Evolutionary conservation across 2,797 vertebrate species (phyloP).

Genomic region (Sebastiscus albofasciatus): DNA sequence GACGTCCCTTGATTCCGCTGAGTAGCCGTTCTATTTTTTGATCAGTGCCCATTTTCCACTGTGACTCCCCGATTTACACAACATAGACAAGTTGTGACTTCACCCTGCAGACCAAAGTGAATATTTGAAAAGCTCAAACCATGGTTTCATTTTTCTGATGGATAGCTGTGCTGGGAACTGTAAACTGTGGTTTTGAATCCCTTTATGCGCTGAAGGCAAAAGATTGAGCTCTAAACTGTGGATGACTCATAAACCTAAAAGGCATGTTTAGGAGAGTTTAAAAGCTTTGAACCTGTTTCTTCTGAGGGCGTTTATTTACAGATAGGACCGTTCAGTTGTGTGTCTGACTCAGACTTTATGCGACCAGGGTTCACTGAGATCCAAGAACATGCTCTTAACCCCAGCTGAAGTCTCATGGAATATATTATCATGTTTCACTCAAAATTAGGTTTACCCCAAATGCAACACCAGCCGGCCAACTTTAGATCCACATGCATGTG

Average conservation of each 20-base stretch:
- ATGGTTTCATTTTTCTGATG: constrained; percentile 49
- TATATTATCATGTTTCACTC: constrained; percentile 73
- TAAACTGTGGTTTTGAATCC: constrained; percentile 56
- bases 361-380: constrained; percentile 40
- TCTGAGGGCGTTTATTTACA: constrained; percentile 46
- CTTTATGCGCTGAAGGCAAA: constrained; percentile 42
- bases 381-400: constrained; percentile 65
- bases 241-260: constrained; percentile 53
- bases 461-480: constrained; percentile 63
- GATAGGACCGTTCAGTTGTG: constrained; percentile 20
- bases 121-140: constrained; percentile 40
- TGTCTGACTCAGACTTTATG: constrained; percentile 44
- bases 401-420: constrained; percentile 61
- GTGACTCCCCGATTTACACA: constrained; percentile 36
- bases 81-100: constrained; percentile 46
- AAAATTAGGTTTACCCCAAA: constrained; percentile 70
- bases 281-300: constrained; percentile 32
- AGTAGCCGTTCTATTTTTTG: constrained; percentile 20
- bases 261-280: constrained; percentile 33
- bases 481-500: constrained; percentile 66
- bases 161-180: constrained; percentile 50
- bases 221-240: constrained; percentile 43
- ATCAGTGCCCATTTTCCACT: constrained; percentile 41
- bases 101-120: constrained; percentile 42
- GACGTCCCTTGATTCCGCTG: constrained; percentile 34